These are phyloP conservation scores for Neolamprologus cancellatus DNA, from an alignment of 2,113 vertebrate species.

Conservation along the genomic window DNA sequence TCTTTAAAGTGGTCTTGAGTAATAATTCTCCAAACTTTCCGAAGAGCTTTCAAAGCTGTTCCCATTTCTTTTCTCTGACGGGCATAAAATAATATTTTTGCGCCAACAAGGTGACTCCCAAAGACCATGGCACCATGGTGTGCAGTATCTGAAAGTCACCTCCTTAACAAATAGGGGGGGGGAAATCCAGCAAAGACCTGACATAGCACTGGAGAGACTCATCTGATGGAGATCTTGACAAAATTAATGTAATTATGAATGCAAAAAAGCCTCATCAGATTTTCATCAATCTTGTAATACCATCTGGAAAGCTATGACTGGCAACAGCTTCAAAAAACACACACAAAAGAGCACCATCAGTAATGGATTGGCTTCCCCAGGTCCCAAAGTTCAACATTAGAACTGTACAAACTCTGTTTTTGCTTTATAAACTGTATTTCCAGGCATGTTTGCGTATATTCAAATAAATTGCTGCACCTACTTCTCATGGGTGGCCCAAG, in stretches of 20 bases:
- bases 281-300: neutral
- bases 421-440: neutral
- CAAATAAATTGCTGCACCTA: neutral
- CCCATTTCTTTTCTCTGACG: neutral
- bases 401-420: neutral
- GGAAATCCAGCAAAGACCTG: accelerated
- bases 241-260: neutral
- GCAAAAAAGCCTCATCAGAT: neutral
- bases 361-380: neutral
- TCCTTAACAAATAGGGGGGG: neutral
- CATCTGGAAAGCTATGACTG: neutral
- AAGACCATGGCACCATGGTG: neutral
- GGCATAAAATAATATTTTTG: neutral
- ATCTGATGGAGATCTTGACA: neutral
- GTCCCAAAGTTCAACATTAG: neutral
- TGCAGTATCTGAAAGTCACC: neutral
- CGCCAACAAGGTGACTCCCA: neutral
- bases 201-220: neutral
- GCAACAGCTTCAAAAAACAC: neutral
- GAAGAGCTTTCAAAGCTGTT: neutral
- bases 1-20: neutral
- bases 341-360: neutral
- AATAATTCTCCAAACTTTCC: neutral
- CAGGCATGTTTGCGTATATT: accelerated
- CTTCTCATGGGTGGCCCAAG: neutral